Base-by-base conservation (phyloP, 1,140 invertebrate genomes). In the Drosophila simulans region DNA sequence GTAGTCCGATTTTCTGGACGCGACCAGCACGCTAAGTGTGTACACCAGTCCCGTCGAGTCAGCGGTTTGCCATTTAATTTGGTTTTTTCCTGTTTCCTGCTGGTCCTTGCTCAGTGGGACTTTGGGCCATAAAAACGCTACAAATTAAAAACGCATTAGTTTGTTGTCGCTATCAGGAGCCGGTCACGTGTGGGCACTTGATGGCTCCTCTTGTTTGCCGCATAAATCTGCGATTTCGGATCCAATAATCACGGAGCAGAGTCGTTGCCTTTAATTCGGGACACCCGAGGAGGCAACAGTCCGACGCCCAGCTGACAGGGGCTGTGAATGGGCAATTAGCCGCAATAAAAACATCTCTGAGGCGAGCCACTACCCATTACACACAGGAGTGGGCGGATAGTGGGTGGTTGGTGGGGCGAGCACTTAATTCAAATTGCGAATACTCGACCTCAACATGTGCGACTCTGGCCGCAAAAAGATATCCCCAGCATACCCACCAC, bases 371-470 rank as follows among this genome's bases (percentile, higher is more conserved):
- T 25, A 34, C 43, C 51, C 31, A 31, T 31, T 8, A 31, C 31
- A 8, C 31, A 31, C 31, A 31, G 31, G 17, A 27, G 17, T 35
- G 49, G 59, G 15, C 43, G 25, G 13, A 7, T 39, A 42, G 10
- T 15, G 10, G 37, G 37, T 13, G 37, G 12, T 13, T 13, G 37
- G 37, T 39, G 15, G 25, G 42, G 71, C 59, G 71, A 60, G 80
- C 72, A 80, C 83, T 89, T 88, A 89, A 88, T 89, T 88, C 83
- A 89, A 88, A 88, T 88, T 70, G 79, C 84, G 68, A 81, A 86
- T 78, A 85, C 69, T 86, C 74, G 68, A 70, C 77, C 76, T 55
- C 49, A 51, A 22, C 72, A 66, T 74, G 55, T 62, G 74, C 48
- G 17, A 12, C 35, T 20, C 35, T 46, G 31, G 31, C 53, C 40